Base-by-base conservation (phyloP, 2,888 invertebrate species). In the Zonitis immaculata region DNA sequence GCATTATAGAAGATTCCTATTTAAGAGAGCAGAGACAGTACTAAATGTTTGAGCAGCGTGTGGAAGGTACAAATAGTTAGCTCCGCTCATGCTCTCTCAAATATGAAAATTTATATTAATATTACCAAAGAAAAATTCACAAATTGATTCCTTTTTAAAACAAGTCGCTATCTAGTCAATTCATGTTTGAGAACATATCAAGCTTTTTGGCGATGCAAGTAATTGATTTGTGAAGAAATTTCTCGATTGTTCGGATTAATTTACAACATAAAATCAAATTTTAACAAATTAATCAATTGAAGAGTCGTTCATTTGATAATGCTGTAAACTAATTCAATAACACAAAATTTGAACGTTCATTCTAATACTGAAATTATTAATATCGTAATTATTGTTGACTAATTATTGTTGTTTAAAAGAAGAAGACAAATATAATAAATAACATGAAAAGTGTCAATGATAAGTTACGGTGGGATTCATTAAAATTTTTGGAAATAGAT, bases 401-500 rank as follows among this genome's bases (percentile, higher is more conserved):
- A 48, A 48, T 44, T 49, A 39, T 20, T 39, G 20, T 18, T 39
- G 18, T 39, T 20, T 9, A 5, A n/a, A 11, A 7, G 20, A 4
- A 20, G 6, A n/a, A n/a, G n/a, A n/a, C n/a, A n/a, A n/a, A n/a
- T n/a, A n/a, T 3, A 32, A 30, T 1, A 30, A 5, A 12, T 22
- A 4, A 4, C 22, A 22, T 22, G 5, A n/a, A 14, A 32, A 32
- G n/a, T 44, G 51, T 55, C 51, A 49, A 42, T 49, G 27, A 49
- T 51, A 46, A 20, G 18, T 30, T 28, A 16, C 47, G 20, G 16
- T 11, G 14, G 8, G 45, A 47, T 22, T 39, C 5, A 32, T 27
- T 49, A 22, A 43, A 18, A 20, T 46, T 18, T n/a, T 42, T 47
- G 27, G 47, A 53, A 50, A 35, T 39, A 39, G 39, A 63, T 75